Conservation (phyloP, 1,140 invertebrate genomes). For the Eueides isabella region DNA sequence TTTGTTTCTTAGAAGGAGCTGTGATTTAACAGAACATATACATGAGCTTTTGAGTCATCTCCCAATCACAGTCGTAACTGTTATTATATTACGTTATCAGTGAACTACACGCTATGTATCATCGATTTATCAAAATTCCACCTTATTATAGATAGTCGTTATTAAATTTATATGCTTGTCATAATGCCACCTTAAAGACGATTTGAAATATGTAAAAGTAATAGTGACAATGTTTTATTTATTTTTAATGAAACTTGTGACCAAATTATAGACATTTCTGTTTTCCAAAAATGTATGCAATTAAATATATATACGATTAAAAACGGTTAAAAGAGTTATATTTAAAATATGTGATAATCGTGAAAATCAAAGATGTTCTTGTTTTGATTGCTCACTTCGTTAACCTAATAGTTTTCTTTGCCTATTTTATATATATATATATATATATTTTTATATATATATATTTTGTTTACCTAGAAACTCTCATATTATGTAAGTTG, state of each 20-base stretch:
- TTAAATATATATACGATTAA: too few species aligned
- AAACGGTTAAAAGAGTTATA: too few species aligned
- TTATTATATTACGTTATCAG: slow-evolving; percentile 36
- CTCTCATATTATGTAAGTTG: not conserved
- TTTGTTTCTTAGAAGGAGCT: slow-evolving; percentile 46
- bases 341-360: too few species aligned
- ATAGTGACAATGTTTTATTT: not conserved
- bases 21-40: slow-evolving; percentile 43
- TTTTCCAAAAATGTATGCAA: too few species aligned
- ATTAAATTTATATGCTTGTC: not conserved
- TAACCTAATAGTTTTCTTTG: too few species aligned
- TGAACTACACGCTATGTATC: slow-evolving; percentile 31
- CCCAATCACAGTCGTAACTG: slow-evolving; percentile 28
- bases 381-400: too few species aligned
- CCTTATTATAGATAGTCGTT: slow-evolving; percentile 19
- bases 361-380: too few species aligned
- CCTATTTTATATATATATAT: too few species aligned
- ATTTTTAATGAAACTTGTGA: too few species aligned
- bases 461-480: not conserved
- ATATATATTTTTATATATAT: too few species aligned
- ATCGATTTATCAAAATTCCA: slow-evolving; percentile 32
- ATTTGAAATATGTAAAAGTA: not conserved
- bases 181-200: not conserved
- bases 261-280: too few species aligned
- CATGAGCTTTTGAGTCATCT: slow-evolving; percentile 52